Evolutionary conservation across 2,888 invertebrate genomes (phyloP), one percentile per base, ranked within the genome.

Genomic region (Dryocosmus kuriphilus): DNA sequence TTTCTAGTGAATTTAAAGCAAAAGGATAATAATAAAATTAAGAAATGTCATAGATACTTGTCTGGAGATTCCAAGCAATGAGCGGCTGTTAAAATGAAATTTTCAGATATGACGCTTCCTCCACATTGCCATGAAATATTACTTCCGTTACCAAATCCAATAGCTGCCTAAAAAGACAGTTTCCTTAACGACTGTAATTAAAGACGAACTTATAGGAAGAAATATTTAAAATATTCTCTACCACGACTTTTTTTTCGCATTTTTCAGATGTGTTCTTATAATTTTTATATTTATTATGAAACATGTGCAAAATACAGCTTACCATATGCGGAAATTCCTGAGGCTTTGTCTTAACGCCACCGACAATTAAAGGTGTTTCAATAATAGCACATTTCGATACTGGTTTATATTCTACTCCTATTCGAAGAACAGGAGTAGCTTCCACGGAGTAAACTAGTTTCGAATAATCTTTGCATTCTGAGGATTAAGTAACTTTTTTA

Each of bases 251-350:
- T 55, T 35, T 35, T 22, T 65, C n/a, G n/a, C n/a, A n/a, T n/a
- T n/a, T n/a, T n/a, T n/a, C n/a, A n/a, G n/a, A n/a, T n/a, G n/a
- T n/a, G n/a, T n/a, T n/a, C n/a, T n/a, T n/a, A n/a, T n/a, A n/a
- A n/a, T n/a, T n/a, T n/a, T n/a, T n/a, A n/a, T n/a, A n/a, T n/a
- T 38, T 16, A 65, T 14, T 9, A 9, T 24, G 27, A 19, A 9
- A 62, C 4, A 19, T 0, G 35, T 63, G 35, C 7, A 22, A 22
- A 63, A 35, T n/a, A 27, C 22, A 24, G 7, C 16, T 60, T n/a
- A 93, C 94, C 94, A 94, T 94, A 81, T 95, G 95, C 6, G 95
- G 94, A 86, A 94, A 95, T 81, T 94, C 92, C 78, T 86, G 88
- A 24, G 86, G 85, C 19, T 85, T 86, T 6, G 92, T 92, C 75